These are phyloP conservation scores for Timema cristinae DNA, from an alignment of 2,888 invertebrate genomes.

Conservation along the genomic window DNA sequence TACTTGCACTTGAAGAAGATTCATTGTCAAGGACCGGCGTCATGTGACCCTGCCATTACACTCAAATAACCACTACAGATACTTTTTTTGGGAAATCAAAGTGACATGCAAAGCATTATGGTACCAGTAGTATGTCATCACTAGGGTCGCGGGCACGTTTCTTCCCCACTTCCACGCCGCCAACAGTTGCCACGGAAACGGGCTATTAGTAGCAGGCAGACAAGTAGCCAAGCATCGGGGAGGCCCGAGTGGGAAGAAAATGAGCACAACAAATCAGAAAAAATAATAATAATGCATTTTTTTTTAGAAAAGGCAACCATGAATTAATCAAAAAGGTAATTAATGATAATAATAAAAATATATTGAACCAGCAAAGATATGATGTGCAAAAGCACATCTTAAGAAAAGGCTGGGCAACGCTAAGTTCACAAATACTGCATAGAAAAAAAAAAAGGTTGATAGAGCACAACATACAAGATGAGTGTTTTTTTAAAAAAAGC, in stretches of 20 bases:
- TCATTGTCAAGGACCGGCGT: background rate
- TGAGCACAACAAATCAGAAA: conserved; percentile 36
- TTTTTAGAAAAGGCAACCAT: conserved; percentile 30
- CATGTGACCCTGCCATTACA: conserved; percentile 32
- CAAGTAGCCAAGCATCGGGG: conserved; percentile 38
- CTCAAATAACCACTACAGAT: conserved; percentile 26
- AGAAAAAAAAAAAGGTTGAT: conserved; percentile 21
- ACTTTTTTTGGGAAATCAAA: conserved; percentile 35
- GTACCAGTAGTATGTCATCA: conserved; percentile 94
- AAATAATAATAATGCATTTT: conserved; percentile 29
- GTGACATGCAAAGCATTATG: conserved; percentile 65
- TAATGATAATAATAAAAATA: conserved; percentile 30
- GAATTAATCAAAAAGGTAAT: conserved; percentile 28
- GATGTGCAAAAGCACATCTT: conserved; percentile 26
- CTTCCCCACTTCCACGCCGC: conserved; percentile 80
- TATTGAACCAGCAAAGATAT: conserved; percentile 31
- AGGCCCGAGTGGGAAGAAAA: conserved; percentile 36
- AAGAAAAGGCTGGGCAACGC: conserved; percentile 24
- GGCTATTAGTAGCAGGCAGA: conserved; percentile 40
- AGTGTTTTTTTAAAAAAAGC: conserved; percentile 22
- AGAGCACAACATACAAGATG: conserved; percentile 28
- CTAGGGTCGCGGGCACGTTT: conserved; percentile 86
- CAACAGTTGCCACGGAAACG: conserved; percentile 42
- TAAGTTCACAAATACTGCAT: conserved; percentile 24
- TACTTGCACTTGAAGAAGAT: too few species aligned